phyloP scores from a whole-genome alignment of 2,888 invertebrate genomes.

The Drosophila borborema region DNA sequence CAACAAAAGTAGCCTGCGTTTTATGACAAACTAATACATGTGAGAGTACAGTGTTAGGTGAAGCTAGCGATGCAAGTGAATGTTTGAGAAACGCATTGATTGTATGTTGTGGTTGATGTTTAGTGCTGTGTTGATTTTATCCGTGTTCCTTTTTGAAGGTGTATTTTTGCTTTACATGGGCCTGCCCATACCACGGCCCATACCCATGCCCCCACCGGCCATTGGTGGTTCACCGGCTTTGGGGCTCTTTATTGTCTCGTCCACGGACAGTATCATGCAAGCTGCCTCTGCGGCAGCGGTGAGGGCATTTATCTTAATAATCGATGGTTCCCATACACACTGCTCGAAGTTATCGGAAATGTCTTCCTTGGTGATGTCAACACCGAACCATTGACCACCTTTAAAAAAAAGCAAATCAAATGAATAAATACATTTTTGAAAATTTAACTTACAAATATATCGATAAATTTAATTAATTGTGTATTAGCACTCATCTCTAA shows the following conservation, averaged over 20 bases:
- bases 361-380: constrained; percentile 97
- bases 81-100: constrained; percentile 41
- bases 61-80: constrained; percentile 61
- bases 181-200: constrained; percentile 91
- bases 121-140: constrained; percentile 33
- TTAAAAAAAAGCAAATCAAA: constrained; percentile 45
- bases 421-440: background rate
- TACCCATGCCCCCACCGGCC: constrained; percentile 86
- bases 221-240: constrained; percentile 86
- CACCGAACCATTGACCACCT: constrained; percentile 96
- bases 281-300: constrained; percentile 98
- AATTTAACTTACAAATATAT: background rate
- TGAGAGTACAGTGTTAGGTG: constrained; percentile 55
- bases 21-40: constrained; percentile 70
- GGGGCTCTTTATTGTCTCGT: constrained; percentile 98
- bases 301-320: constrained; percentile 98
- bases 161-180: constrained; percentile 86
- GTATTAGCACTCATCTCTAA: constrained; percentile 19
- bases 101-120: constrained; percentile 46
- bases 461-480: background rate
- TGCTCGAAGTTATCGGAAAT: constrained; percentile 96
- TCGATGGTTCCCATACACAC: constrained; percentile 99
- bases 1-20: constrained; percentile 42
- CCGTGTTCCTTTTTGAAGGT: constrained; percentile 20
- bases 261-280: constrained; percentile 97